Percentiles rank a stretch among this genome's conserved stretches.
Evolutionary conservation across 2,113 vertebrate species (phyloP).

Genomic region (Rhadina sibilatrix): DNA sequence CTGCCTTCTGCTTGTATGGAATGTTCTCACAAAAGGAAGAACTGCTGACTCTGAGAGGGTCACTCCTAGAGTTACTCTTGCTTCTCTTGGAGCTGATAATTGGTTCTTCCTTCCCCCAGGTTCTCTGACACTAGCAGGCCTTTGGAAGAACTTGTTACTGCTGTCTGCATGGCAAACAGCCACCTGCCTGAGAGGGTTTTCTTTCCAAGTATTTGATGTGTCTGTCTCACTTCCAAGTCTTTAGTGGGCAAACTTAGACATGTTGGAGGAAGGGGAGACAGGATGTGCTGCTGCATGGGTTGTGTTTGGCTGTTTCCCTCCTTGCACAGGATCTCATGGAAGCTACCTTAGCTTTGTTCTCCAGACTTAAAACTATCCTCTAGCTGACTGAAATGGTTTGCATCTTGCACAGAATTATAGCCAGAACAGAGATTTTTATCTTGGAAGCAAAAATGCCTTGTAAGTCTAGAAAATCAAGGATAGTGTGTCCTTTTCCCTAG

Average conservation of each 20-base stretch:
- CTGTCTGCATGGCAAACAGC: background rate
- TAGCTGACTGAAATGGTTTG: background rate
- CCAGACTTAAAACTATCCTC: fast-evolving
- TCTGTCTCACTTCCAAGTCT: background rate
- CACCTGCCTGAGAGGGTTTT: background rate
- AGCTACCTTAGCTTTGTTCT: background rate
- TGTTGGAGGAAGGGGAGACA: background rate
- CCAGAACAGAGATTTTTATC: background rate
- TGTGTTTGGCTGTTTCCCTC: background rate
- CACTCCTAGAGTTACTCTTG: too few relatives aligned
- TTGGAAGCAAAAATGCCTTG: background rate
- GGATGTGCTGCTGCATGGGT: background rate
- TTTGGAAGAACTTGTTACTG: background rate
- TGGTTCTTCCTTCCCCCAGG: too few relatives aligned
- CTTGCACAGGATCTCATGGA: background rate
- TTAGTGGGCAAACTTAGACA: background rate
- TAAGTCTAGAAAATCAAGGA: background rate
- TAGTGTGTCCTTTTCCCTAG: background rate
- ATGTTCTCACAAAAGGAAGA: background rate
- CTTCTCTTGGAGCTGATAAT: background rate
- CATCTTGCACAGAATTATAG: background rate
- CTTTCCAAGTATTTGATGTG: background rate
- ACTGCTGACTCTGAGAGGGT: fast-evolving
- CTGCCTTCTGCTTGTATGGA: fast-evolving
- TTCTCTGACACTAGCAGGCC: background rate